These are phyloP conservation scores for Pegoplata infirma DNA, from an alignment of 2,888 invertebrate genomes.

Conservation along the genomic window DNA sequence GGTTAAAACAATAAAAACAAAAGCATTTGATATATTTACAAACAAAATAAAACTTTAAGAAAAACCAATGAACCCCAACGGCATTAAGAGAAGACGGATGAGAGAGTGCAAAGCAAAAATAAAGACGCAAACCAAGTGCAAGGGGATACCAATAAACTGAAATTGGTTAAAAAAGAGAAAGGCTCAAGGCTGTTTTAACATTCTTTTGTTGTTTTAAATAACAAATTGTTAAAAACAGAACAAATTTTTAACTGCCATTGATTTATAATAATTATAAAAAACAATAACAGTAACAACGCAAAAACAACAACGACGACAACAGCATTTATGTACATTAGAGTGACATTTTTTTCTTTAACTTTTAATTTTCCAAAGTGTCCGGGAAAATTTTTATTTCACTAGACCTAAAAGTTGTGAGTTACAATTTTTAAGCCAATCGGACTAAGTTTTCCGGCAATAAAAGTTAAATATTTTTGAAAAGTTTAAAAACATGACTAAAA, in stretches of 20 bases:
- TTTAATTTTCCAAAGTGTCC: too few relatives aligned
- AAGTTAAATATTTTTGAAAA: too few relatives aligned
- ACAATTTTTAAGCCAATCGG: too few relatives aligned
- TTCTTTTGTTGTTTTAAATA: background rate
- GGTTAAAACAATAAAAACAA: slow-evolving; percentile 23
- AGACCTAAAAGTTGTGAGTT: too few relatives aligned
- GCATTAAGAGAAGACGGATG: slow-evolving; percentile 16
- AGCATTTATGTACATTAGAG: background rate
- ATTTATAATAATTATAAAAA: slow-evolving; percentile 56
- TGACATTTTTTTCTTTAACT: too few relatives aligned
- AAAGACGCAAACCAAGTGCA: background rate
- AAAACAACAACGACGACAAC: background rate
- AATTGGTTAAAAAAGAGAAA: background rate
- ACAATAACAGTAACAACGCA: slow-evolving; percentile 10
- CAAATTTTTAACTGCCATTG: slow-evolving; percentile 33
- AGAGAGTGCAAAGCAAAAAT: background rate
- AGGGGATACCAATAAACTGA: slow-evolving; percentile 21
- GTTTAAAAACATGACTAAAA: too few relatives aligned
- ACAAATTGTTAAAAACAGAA: slow-evolving; percentile 33
- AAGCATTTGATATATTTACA: background rate
- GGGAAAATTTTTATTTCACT: too few relatives aligned
- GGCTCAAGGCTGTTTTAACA: slow-evolving; percentile 11
- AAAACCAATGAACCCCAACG: slow-evolving; percentile 45
- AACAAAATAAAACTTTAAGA: too few relatives aligned
- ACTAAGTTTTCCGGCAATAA: too few relatives aligned